These are phyloP conservation scores for Diadegma fenestrale DNA, from an alignment of 2,888 invertebrate genomes.

Conservation along the genomic window DNA sequence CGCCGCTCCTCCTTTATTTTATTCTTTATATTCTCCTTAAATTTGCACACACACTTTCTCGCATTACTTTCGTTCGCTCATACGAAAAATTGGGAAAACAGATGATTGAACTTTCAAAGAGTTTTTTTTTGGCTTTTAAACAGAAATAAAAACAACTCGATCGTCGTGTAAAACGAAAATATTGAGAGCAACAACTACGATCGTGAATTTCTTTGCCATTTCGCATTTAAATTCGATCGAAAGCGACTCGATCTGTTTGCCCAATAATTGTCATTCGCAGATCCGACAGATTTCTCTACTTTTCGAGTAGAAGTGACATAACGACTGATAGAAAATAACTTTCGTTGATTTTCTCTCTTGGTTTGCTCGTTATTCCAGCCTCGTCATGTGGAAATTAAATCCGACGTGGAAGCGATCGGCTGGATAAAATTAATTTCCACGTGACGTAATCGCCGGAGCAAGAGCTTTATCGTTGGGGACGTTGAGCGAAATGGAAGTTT, in stretches of 20 bases:
- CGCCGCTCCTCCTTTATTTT: slow-evolving; percentile 59
- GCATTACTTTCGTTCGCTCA: slow-evolving; percentile 29
- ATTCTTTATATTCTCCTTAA: slow-evolving; percentile 46
- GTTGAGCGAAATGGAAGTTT: slow-evolving; percentile 49
- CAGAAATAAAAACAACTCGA: too few species aligned
- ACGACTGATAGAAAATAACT: slow-evolving; percentile 26
- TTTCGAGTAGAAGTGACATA: slow-evolving; percentile 15
- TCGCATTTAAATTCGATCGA: too few species aligned
- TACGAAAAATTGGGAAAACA: slow-evolving; percentile 29
- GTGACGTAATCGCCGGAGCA: slow-evolving; percentile 39
- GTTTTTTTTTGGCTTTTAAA: neutral
- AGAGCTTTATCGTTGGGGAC: slow-evolving; percentile 32
- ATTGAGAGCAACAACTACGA: too few species aligned
- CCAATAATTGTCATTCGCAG: slow-evolving; percentile 34
- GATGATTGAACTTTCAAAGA: neutral
- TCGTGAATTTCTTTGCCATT: too few species aligned
- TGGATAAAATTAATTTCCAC: slow-evolving; percentile 3
- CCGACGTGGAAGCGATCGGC: neutral
- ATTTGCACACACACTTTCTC: slow-evolving; percentile 39
- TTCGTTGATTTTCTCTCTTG: slow-evolving; percentile 9
- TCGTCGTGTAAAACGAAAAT: too few species aligned
- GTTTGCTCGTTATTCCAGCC: slow-evolving; percentile 20
- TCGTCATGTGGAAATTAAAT: slow-evolving; percentile 46
- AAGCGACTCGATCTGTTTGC: slow-evolving; percentile 37
- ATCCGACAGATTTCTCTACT: slow-evolving; percentile 29